These are phyloP conservation scores for Seladonia tumulorum DNA, from an alignment of 2,888 invertebrate species.

Conservation along the genomic window DNA sequence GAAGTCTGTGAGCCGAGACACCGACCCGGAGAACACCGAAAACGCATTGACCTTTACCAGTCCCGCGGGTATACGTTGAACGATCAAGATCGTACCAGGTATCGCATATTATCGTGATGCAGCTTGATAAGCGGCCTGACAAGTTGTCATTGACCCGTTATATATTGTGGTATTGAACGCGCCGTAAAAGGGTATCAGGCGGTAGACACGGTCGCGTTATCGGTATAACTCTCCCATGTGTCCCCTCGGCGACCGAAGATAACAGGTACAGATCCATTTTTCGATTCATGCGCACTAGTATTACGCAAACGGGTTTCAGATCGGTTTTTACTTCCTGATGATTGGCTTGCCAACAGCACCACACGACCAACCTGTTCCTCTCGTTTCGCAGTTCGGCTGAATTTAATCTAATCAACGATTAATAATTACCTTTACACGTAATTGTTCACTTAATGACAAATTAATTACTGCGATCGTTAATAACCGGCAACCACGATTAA, in stretches of 20 bases:
- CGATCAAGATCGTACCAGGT: constrained; percentile 33
- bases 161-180: constrained; percentile 53
- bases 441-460: not conserved
- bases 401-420: not conserved
- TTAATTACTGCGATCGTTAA: not conserved
- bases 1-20: not conserved
- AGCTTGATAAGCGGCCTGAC: constrained; percentile 53
- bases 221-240: constrained; percentile 42
- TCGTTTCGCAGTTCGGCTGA: not conserved
- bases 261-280: constrained; percentile 46
- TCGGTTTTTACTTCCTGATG: constrained; percentile 17
- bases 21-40: constrained; percentile 15
- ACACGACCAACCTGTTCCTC: not conserved
- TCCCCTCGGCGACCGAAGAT: constrained; percentile 32
- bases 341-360: not conserved
- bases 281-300: constrained; percentile 1
- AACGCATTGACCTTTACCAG: constrained; percentile 5
- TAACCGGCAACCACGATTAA: not conserved
- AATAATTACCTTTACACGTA: not conserved
- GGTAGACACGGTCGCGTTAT: constrained; percentile 34
- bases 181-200: constrained; percentile 38
- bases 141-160: constrained; percentile 60
- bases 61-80: constrained; percentile 21
- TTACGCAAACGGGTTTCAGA: constrained; percentile 27
- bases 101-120: constrained; percentile 38